Percentiles rank a stretch among this genome's conserved stretches.
Conservation (phyloP, 2,797 vertebrate species). For the Phoebastria nigripes region DNA sequence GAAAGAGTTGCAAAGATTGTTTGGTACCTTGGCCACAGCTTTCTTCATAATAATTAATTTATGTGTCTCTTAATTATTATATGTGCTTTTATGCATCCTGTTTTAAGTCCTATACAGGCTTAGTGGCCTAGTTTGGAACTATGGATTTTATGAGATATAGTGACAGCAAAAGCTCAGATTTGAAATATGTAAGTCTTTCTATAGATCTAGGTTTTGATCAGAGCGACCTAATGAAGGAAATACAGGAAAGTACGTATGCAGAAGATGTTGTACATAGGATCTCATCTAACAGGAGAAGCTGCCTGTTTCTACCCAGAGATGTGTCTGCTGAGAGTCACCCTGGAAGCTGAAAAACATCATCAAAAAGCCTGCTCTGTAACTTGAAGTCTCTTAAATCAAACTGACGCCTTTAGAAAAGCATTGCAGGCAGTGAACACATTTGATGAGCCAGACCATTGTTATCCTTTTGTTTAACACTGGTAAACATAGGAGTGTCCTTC, state of each 20-base stretch:
- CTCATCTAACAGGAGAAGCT: background rate
- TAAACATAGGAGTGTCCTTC: background rate
- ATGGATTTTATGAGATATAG: background rate
- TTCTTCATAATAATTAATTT: background rate
- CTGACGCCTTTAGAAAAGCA: background rate
- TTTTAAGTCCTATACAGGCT: background rate
- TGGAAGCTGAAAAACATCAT: background rate
- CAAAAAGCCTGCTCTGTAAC: background rate
- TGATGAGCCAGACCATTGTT: background rate
- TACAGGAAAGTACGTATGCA: background rate
- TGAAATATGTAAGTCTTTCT: background rate
- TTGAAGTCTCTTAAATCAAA: background rate
- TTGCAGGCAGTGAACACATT: background rate
- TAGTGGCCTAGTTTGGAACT: background rate
- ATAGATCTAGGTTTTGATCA: background rate
- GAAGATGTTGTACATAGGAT: background rate
- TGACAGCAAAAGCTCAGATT: background rate
- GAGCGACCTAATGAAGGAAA: background rate
- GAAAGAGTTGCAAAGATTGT: background rate
- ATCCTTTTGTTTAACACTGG: background rate
- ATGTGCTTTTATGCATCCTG: background rate
- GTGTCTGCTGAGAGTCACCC: background rate
- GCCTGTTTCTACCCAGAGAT: background rate
- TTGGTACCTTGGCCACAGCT: background rate
- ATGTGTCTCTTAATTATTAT: accelerated